Conservation (phyloP, 2,797 vertebrate species). For the Mormyrops attenuatus region DNA sequence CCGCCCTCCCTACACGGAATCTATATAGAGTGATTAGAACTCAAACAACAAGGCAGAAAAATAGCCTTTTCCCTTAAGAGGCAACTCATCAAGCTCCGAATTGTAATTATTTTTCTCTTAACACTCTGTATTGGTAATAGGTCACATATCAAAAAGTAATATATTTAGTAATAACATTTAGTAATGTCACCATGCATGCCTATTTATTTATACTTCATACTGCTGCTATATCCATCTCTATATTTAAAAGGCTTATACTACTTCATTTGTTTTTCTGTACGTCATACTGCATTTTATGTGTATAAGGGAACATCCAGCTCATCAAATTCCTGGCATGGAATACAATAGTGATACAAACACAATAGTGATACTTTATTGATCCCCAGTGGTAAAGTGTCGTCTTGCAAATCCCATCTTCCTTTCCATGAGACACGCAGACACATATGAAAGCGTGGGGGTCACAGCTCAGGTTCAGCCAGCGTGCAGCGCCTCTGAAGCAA, state of each 20-base stretch:
- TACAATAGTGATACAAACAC: not conserved
- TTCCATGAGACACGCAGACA: not conserved
- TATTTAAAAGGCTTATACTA: not conserved
- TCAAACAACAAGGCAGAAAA: not conserved
- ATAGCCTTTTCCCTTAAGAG: not conserved
- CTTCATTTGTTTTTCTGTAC: not conserved
- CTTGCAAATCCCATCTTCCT: not conserved
- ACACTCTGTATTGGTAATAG: not conserved
- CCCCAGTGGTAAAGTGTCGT: not conserved
- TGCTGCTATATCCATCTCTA: not conserved
- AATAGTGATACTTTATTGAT: not conserved
- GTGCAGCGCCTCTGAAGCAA: not conserved
- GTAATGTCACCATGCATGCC: not conserved
- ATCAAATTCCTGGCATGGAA: not conserved
- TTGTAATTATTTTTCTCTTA: not conserved
- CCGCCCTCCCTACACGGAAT: not conserved
- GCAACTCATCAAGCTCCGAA: not conserved
- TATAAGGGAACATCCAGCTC: not conserved
- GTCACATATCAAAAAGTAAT: not conserved
- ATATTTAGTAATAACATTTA: not conserved
- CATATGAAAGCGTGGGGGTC: not conserved
- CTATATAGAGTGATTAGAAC: not conserved
- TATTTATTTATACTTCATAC: not conserved
- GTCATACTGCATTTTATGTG: not conserved
- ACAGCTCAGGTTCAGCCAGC: not conserved